Conservation (phyloP, 35 echinoderm and acorn worm genomes). For the Holothuria glaberrima region DNA sequence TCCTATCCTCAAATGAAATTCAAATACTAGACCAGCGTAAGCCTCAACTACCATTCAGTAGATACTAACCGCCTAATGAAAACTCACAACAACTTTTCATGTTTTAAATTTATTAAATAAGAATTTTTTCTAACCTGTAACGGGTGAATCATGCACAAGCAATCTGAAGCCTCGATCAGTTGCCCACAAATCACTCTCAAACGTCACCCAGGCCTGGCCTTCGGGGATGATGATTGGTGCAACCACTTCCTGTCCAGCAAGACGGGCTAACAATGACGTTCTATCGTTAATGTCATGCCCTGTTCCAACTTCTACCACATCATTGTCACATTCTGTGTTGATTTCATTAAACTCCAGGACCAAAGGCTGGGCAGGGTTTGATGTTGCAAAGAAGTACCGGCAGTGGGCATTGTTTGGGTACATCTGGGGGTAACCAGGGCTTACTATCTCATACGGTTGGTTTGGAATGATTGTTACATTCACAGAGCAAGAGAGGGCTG, state of each 20-base stretch:
- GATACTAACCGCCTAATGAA: too few relatives aligned
- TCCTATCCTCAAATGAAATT: too few relatives aligned
- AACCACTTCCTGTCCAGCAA: slow-evolving; percentile 14
- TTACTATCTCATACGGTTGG: slow-evolving; percentile 37
- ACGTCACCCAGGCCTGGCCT: slow-evolving; percentile 58
- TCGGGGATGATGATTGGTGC: slow-evolving; percentile 8
- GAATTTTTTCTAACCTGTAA: not conserved
- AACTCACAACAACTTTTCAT: too few relatives aligned
- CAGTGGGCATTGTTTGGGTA: slow-evolving; percentile 61
- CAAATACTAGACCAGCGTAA: too few relatives aligned
- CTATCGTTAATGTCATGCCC: slow-evolving; percentile 10
- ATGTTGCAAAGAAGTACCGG: slow-evolving; percentile 23
- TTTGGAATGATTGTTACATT: slow-evolving; percentile 33
- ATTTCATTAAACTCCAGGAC: slow-evolving; percentile 38
- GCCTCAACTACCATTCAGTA: too few relatives aligned
- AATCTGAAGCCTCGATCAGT: slow-evolving; percentile 35
- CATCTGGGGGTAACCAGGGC: slow-evolving; percentile 37
- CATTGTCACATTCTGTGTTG: slow-evolving; percentile 47
- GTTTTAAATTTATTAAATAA: too few relatives aligned
- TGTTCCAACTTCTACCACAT: slow-evolving; percentile 19
- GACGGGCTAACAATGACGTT: not conserved
- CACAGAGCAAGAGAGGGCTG: slow-evolving; percentile 46
- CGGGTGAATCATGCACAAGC: slow-evolving; percentile 27
- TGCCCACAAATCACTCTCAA: slow-evolving; percentile 43
- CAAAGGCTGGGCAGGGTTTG: not conserved